Percentiles rank a stretch among this genome's conserved stretches.
Evolutionary conservation across 2,797 vertebrate genomes (phyloP).

Genomic region (Nyctibius grandis): DNA sequence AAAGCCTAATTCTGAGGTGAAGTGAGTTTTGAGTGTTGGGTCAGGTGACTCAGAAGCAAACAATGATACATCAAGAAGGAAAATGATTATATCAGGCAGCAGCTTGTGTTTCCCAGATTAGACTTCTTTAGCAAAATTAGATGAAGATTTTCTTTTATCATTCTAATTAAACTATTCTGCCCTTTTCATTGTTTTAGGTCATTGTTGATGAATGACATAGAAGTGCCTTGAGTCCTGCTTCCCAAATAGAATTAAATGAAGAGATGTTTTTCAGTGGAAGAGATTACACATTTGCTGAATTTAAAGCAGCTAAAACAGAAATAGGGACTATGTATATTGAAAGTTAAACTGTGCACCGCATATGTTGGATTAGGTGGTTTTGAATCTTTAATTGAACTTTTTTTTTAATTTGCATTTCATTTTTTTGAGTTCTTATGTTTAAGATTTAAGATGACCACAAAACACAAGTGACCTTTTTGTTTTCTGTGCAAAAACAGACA

Average conservation of each 20-base stretch:
- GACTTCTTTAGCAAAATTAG: slow-evolving; percentile 21
- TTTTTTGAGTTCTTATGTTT: background rate
- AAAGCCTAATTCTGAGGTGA: background rate
- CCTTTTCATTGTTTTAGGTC: slow-evolving; percentile 9
- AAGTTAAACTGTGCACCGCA: background rate
- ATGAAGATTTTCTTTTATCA: slow-evolving; percentile 17
- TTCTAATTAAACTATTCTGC: slow-evolving; percentile 23
- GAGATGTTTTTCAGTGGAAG: background rate
- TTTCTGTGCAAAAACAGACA: background rate
- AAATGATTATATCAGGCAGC: background rate
- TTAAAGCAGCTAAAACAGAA: background rate
- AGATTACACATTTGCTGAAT: background rate
- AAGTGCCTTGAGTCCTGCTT: background rate
- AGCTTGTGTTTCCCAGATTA: slow-evolving; percentile 34
- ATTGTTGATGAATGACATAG: slow-evolving; percentile 1
- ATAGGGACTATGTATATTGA: background rate
- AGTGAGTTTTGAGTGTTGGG: background rate
- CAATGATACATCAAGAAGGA: background rate
- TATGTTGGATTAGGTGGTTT: background rate
- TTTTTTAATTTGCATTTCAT: background rate
- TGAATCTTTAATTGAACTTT: background rate
- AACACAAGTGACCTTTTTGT: background rate
- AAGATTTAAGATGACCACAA: background rate
- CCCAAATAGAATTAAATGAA: background rate
- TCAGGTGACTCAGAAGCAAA: slow-evolving; percentile 40